phyloP scores from a whole-genome alignment of 2,888 invertebrate genomes.

The Nemotelus nigrinus region DNA sequence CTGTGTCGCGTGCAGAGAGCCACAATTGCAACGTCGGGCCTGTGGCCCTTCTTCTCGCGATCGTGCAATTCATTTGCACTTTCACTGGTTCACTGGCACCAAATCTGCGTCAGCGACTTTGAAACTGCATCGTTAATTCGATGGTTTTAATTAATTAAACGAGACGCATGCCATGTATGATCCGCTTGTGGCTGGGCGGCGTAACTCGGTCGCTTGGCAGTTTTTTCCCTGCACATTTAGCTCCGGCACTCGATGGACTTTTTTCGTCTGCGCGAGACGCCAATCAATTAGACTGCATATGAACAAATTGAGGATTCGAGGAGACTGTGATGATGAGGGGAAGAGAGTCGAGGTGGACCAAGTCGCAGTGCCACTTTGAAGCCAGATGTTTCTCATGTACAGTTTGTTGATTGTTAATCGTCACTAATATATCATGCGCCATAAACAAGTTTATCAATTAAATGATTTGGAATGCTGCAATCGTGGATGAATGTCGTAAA shows the following conservation, averaged over 20 bases:
- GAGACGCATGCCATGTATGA: slow-evolving; percentile 42
- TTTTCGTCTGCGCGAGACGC: slow-evolving; percentile 25
- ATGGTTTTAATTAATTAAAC: slow-evolving; percentile 45
- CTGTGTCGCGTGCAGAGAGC: no score
- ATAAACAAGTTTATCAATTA: slow-evolving; percentile 31
- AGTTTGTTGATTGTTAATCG: slow-evolving; percentile 12
- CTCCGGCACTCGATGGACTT: neutral
- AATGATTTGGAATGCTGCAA: slow-evolving; percentile 19
- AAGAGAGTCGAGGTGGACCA: no score
- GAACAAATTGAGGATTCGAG: slow-evolving; percentile 35
- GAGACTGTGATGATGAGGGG: no score
- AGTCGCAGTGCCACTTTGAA: slow-evolving; percentile 33
- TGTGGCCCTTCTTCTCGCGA: no score
- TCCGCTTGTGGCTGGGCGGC: slow-evolving; percentile 2
- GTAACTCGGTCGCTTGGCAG: slow-evolving; percentile 7
- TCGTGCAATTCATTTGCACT: slow-evolving; percentile 12
- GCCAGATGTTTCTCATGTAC: slow-evolving; percentile 38
- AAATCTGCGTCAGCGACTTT: slow-evolving; percentile 41
- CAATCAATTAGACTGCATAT: slow-evolving; percentile 38
- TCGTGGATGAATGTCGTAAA: neutral
- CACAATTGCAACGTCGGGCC: no score
- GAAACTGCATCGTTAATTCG: slow-evolving; percentile 36
- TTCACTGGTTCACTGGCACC: slow-evolving; percentile 41
- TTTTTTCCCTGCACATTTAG: slow-evolving; percentile 6
- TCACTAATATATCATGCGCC: slow-evolving; percentile 28